Evolutionary conservation across 2,113 vertebrate genomes (phyloP), one percentile per base, ranked within the genome.

Genomic region (Aegotheles bennettii): DNA sequence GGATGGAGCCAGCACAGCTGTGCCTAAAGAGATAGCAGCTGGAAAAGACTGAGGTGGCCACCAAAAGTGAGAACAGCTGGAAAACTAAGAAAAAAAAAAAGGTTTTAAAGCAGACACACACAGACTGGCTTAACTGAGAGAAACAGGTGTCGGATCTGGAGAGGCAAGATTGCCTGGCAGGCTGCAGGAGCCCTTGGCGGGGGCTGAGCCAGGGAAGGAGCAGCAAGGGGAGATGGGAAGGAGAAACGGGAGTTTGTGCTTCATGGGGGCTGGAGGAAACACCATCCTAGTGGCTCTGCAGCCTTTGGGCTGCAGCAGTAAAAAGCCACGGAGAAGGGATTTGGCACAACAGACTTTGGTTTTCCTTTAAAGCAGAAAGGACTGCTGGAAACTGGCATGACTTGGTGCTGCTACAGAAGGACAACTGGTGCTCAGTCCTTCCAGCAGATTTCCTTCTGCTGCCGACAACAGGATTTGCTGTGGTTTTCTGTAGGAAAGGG

Each of bases 101-200:
- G 24, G 24, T 51, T 33, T 71, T 64, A n/a, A 79, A 78, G 43
- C 51, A 75, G 29, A 23, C 7, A 21, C 10, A 10, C 31, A 23
- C 4, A n/a, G 56, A 57, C 9, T 18, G 45, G 13, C 3, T 71
- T 20, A 56, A 68, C 7, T 10, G 74, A 75, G 73, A 81, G 60
- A 45, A 87, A 45, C 73, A 51, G 69, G 8, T 60, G 53, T 29
- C 3, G 18, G 19, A 14, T 33, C 10, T 87, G 85, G 67, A 50
- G 78, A 25, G 61, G 42, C 0, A 0, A 29, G 36, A 28, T 15
- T 2, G 25, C 4, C 57, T 42, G 0, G 0, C 8, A 3, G 53
- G 61, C 61, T 31, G 43, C 24, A 8, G 13, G 50, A 84, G 38
- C 33, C 6, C 19, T 45, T 1, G 8, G 19, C 15, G 6, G 12